Evolutionary conservation across 2,113 vertebrate genomes (phyloP).

Genomic region (Camelus dromedarius): DNA sequence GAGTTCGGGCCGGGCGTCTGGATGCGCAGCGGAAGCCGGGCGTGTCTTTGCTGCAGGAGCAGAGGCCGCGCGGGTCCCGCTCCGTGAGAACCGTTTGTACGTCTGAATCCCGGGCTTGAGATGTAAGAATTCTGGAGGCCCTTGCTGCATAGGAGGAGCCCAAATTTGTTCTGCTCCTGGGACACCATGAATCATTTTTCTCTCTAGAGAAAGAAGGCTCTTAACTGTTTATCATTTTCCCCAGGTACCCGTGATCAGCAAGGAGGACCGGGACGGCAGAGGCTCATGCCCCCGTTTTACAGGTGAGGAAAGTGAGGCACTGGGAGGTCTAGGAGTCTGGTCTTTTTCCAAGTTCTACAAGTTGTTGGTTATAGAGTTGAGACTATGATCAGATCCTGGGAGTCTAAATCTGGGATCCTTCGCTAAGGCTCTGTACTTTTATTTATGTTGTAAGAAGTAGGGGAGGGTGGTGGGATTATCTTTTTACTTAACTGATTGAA

Average conservation of each 20-base stretch:
- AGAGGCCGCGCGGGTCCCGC: neutral
- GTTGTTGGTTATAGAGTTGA: neutral
- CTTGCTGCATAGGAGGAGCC: rapidly evolving
- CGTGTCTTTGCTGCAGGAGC: neutral
- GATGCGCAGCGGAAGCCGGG: neutral
- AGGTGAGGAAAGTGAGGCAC: conserved; percentile 31
- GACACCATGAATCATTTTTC: neutral
- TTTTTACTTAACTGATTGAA: conserved; percentile 39
- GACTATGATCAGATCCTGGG: neutral
- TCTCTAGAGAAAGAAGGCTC: neutral
- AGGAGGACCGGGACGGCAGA: neutral
- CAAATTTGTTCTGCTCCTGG: neutral
- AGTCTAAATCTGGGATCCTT: neutral
- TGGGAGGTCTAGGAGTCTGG: neutral
- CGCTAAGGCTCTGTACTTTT: neutral
- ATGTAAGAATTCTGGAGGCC: neutral
- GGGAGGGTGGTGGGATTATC: neutral
- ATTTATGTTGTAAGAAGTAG: neutral
- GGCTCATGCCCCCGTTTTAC: conserved; percentile 37
- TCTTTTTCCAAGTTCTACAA: conserved; percentile 24
- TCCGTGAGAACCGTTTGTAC: rapidly evolving
- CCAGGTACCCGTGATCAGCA: conserved; percentile 4
- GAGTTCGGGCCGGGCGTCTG: neutral
- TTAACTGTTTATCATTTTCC: neutral
- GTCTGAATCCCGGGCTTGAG: neutral